Evolutionary conservation across 1,140 invertebrate genomes (phyloP).

Genomic region (Musca vetustissima): DNA sequence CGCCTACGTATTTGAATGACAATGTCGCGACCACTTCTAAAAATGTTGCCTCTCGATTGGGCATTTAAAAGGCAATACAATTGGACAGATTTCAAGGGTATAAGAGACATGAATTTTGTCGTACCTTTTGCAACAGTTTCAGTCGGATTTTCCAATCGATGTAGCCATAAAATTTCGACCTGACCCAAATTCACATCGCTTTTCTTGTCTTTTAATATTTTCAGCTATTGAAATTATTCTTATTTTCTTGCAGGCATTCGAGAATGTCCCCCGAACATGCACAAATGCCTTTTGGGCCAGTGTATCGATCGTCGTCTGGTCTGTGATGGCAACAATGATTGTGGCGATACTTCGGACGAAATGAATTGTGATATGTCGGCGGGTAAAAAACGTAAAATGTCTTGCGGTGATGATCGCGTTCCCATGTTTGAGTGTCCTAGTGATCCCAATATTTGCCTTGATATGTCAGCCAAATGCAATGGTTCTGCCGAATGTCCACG

Average conservation of each 20-base stretch:
- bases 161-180: too few species aligned
- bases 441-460: constrained; percentile 61
- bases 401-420: constrained; percentile 31
- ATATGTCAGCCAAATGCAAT: constrained; percentile 62
- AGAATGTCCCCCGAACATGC: constrained; percentile 47
- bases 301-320: constrained; percentile 57
- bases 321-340: constrained; percentile 60
- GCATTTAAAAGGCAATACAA: too few species aligned
- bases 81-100: too few species aligned
- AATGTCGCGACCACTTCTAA: too few species aligned
- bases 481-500: constrained; percentile 70
- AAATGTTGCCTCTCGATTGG: too few species aligned
- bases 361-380: constrained; percentile 47
- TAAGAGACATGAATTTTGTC: too few species aligned
- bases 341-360: constrained; percentile 60
- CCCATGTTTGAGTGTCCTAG: constrained; percentile 61
- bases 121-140: too few species aligned
- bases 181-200: too few species aligned
- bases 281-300: constrained; percentile 57
- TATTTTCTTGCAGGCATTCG: constrained; percentile 28
- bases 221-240: background rate
- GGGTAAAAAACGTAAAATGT: constrained; percentile 27
- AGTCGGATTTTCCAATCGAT: too few species aligned
- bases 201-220: too few species aligned
- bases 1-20: too few species aligned